phyloP scores from a whole-genome alignment of 2,113 vertebrate species.

The Peucedramus taeniatus region DNA sequence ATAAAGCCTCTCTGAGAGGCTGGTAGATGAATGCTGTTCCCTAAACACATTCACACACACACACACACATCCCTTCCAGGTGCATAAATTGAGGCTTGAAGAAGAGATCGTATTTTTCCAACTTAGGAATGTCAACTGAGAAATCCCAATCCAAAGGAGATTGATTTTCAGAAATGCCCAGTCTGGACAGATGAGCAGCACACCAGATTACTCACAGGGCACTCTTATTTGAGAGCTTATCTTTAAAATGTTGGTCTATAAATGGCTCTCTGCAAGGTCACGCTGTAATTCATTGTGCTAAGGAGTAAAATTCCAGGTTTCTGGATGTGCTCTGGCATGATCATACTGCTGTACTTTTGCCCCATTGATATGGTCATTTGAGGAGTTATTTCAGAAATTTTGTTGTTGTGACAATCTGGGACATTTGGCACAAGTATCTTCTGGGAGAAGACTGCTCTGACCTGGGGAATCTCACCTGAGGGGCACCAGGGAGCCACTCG shows the following conservation, averaged over 20 bases:
- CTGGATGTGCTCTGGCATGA: background rate
- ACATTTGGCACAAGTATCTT: background rate
- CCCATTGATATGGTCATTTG: accelerated
- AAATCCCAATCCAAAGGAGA: background rate
- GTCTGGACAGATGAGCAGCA: background rate
- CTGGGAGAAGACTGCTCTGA: background rate
- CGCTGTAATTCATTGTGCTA: background rate
- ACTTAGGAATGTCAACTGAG: background rate
- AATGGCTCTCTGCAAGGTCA: background rate
- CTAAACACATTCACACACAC: background rate
- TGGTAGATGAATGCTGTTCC: background rate
- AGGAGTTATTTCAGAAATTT: background rate
- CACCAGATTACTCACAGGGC: conserved; percentile 16
- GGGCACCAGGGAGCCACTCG: background rate
- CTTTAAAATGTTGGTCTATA: conserved; percentile 6
- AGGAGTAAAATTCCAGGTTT: background rate
- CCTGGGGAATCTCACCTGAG: background rate
- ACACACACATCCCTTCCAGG: background rate
- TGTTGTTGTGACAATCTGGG: background rate
- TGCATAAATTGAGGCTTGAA: background rate
- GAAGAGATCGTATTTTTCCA: background rate
- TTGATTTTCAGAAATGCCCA: conserved; percentile 9
- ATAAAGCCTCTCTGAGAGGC: background rate
- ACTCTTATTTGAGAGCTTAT: conserved; percentile 18
- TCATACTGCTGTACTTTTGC: accelerated